These are phyloP conservation scores for Nomada goodeniana DNA, from an alignment of 2,888 invertebrate species.

Conservation along the genomic window DNA sequence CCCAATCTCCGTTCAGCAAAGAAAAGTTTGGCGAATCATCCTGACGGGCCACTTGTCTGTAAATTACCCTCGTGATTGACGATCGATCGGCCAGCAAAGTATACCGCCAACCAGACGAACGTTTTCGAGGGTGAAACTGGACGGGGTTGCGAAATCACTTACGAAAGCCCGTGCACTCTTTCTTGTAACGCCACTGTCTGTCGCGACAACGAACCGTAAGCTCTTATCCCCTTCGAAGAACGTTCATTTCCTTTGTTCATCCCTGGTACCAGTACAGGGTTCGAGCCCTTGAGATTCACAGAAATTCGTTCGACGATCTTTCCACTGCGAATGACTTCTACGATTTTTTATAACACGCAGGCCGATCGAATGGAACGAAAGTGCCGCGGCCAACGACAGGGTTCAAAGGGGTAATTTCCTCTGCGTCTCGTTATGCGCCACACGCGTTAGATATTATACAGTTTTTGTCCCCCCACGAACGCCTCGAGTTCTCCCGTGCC, in stretches of 20 bases:
- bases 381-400: background rate
- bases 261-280: background rate
- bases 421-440: background rate
- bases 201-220: background rate
- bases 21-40: slow-evolving; percentile 15
- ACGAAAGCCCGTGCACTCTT: slow-evolving; percentile 2
- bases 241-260: background rate
- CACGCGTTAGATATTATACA: no score
- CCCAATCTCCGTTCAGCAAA: background rate
- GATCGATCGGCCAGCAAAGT: slow-evolving; percentile 4
- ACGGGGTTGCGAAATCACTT: background rate
- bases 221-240: background rate
- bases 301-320: background rate
- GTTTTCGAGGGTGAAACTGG: slow-evolving; percentile 7
- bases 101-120: background rate
- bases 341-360: background rate
- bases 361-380: background rate
- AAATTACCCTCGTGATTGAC: slow-evolving; percentile 10
- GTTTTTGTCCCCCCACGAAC: background rate
- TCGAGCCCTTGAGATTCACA: background rate
- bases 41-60: background rate
- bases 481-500: slow-evolving; percentile 1
- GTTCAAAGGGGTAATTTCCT: slow-evolving; percentile 6
- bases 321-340: no score
- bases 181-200: background rate